Percentiles rank a stretch among this genome's conserved stretches.
These are phyloP conservation scores for Herpailurus yagouaroundi DNA, from an alignment of 2,113 vertebrate genomes.

Conservation along the genomic window DNA sequence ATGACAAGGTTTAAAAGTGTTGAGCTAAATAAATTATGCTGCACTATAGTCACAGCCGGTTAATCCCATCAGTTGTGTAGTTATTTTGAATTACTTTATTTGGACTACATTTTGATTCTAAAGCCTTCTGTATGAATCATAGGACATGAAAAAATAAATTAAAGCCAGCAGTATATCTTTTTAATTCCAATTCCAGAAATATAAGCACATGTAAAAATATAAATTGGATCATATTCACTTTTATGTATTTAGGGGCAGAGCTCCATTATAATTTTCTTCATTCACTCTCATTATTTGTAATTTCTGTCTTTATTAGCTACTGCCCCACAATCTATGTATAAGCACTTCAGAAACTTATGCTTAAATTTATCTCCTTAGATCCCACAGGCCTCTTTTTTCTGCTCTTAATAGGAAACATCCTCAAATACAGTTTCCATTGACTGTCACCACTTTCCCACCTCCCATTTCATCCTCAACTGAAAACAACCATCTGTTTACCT, in stretches of 20 bases:
- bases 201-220: neutral
- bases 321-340: neutral
- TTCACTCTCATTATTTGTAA: neutral
- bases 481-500: neutral
- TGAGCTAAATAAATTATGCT: constrained; percentile 32
- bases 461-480: neutral
- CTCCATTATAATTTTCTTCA: neutral
- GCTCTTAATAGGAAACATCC: neutral
- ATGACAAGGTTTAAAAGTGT: constrained; percentile 31
- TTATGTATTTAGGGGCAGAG: neutral
- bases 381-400: neutral
- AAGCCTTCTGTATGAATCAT: neutral
- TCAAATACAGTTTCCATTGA: neutral
- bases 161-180: neutral
- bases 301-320: neutral
- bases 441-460: neutral
- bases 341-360: neutral
- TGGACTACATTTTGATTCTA: neutral
- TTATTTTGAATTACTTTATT: constrained; percentile 56
- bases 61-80: constrained; percentile 1
- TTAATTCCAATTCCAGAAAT: constrained; percentile 32
- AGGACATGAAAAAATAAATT: neutral
- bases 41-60: neutral
- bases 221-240: neutral
- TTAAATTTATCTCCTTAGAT: neutral